A percentile compares a stretch with the other conserved stretches of the same genome.
Evolutionary conservation across 2,888 invertebrate genomes (phyloP).

Genomic region (Bombylius major): DNA sequence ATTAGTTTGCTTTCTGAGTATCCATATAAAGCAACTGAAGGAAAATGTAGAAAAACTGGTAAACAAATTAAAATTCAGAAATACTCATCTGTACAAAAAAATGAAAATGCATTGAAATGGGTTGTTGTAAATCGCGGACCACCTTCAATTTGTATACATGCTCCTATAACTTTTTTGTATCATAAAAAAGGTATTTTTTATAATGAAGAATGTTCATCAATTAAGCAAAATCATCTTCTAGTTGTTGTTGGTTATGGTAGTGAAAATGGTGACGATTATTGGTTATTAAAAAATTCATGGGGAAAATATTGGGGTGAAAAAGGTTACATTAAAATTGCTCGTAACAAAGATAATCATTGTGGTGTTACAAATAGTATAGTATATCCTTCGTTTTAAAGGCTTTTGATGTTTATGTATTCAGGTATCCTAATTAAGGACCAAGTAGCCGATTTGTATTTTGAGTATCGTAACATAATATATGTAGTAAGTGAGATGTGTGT

Average conservation of each 20-base stretch:
- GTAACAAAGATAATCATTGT: background rate
- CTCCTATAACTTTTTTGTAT: no score
- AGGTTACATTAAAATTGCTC: background rate
- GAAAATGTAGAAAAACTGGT: constrained; percentile 29
- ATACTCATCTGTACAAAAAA: constrained; percentile 30
- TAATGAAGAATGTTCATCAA: constrained; percentile 37
- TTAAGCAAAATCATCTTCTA: constrained; percentile 56
- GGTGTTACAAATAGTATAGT: background rate
- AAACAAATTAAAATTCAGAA: constrained; percentile 26
- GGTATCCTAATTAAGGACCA: no score
- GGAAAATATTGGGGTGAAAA: background rate
- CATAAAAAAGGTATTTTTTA: constrained; percentile 43
- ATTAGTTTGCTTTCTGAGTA: no score
- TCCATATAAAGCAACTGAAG: constrained; percentile 6
- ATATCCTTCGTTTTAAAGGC: background rate
- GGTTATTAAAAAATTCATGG: background rate
- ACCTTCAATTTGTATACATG: constrained; percentile 15
- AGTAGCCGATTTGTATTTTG: no score
- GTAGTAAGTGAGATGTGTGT: no score
- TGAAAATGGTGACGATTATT: background rate
- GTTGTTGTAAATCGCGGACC: constrained; percentile 31
- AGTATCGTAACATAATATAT: no score
- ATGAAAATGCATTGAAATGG: constrained; percentile 54
- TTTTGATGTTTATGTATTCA: no score
- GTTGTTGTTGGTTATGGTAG: constrained; percentile 9